phyloP scores from a whole-genome alignment of 2,113 vertebrate genomes.

The Lagopus leucura region DNA sequence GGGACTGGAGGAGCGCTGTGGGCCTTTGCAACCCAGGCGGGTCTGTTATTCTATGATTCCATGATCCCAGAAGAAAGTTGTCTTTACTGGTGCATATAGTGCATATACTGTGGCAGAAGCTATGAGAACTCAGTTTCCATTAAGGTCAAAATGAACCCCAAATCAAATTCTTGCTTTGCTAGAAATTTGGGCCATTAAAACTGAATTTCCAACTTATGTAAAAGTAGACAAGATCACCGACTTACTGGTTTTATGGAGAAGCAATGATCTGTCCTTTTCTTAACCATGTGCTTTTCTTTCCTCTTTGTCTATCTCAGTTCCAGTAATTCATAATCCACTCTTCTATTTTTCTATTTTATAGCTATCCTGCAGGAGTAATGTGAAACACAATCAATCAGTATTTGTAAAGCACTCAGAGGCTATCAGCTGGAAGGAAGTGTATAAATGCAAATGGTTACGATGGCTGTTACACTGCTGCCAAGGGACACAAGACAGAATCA shows the following conservation, averaged over 20 bases:
- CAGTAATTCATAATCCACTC: conserved; percentile 19
- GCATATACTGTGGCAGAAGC: background rate
- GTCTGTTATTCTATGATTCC: too few relatives aligned
- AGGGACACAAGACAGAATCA: conserved; percentile 45
- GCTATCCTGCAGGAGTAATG: conserved; percentile 43
- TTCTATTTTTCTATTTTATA: conserved; percentile 59
- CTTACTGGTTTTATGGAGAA: conserved; percentile 17
- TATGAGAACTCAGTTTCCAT: background rate
- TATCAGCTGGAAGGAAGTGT: conserved; percentile 40
- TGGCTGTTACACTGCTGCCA: conserved; percentile 2
- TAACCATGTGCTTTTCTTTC: conserved; percentile 1
- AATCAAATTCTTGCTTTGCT: background rate
- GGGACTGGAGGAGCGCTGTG: too few relatives aligned
- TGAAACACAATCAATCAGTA: conserved; percentile 58
- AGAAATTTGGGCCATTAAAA: background rate
- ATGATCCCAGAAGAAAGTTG: background rate
- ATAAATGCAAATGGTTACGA: conserved; percentile 44
- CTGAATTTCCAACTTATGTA: background rate
- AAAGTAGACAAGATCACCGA: background rate
- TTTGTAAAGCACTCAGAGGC: conserved; percentile 49
- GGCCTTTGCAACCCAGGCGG: too few relatives aligned
- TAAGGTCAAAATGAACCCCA: background rate
- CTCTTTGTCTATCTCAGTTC: conserved; percentile 1
- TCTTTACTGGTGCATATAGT: background rate
- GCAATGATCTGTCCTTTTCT: background rate